Percentiles rank a stretch among this genome's conserved stretches.
phyloP scores from a whole-genome alignment of 2,113 vertebrate genomes.

The Labrus mixtus region DNA sequence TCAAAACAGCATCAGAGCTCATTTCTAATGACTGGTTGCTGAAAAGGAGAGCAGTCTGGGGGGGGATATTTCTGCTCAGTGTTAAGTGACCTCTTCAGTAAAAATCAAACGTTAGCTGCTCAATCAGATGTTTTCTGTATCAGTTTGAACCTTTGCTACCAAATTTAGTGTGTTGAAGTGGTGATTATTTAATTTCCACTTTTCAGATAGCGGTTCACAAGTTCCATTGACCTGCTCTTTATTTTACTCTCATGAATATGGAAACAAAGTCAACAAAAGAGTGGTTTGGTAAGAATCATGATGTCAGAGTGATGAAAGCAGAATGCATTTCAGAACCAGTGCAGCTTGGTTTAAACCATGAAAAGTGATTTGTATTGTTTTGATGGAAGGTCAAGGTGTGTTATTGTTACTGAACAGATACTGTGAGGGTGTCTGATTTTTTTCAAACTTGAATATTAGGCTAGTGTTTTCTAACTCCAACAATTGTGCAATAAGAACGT shows the following conservation, averaged over 20 bases:
- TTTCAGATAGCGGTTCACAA: neutral
- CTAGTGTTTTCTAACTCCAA: neutral
- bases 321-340: conserved; percentile 19
- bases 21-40: neutral
- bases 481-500: neutral
- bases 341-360: neutral
- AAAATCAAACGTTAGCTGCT: neutral
- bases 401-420: conserved; percentile 44
- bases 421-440: neutral
- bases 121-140: neutral
- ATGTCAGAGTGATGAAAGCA: neutral
- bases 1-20: neutral
- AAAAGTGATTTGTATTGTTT: conserved; percentile 9
- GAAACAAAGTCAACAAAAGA: neutral
- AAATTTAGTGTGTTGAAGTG: neutral
- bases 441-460: conserved; percentile 29
- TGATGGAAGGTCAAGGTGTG: neutral
- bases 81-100: neutral
- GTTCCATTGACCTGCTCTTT: neutral
- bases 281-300: conserved; percentile 2
- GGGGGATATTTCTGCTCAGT: conserved; percentile 1
- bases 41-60: neutral
- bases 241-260: neutral
- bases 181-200: conserved; percentile 2
- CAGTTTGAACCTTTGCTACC: too few relatives aligned